Evolutionary conservation across 1,140 invertebrate genomes (phyloP).

Genomic region (Melanaphis sacchari): DNA sequence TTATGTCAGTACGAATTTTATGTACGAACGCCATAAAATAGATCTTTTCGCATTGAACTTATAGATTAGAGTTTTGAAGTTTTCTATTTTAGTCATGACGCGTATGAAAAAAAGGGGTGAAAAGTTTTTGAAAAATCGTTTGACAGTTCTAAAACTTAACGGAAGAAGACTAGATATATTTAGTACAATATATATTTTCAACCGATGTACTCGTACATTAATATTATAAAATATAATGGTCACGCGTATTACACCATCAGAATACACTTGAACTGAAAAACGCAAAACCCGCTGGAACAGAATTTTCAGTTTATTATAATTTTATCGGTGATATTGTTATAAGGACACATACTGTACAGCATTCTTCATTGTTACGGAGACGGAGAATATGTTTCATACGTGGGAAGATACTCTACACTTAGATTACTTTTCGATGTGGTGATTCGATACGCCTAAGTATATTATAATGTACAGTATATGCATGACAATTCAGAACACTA

Average conservation of each 20-base stretch:
- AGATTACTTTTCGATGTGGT: constrained; percentile 32
- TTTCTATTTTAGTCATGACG: constrained; percentile 5
- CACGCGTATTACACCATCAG: not conserved
- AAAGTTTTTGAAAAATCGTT: not conserved
- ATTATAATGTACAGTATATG: not conserved
- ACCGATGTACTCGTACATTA: not conserved
- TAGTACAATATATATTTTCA: not conserved
- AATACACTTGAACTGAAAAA: not conserved
- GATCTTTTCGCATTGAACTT: not conserved
- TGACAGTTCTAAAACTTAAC: not conserved
- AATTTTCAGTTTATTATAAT: constrained; percentile 1
- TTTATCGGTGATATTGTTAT: not conserved
- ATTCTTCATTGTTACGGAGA: not conserved
- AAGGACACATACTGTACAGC: not conserved
- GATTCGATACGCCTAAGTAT: not conserved
- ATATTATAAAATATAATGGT: not conserved
- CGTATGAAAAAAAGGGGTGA: not conserved
- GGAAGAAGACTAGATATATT: not conserved
- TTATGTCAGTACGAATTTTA: not conserved
- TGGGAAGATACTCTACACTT: not conserved
- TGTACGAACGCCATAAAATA: not conserved
- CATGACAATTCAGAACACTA: not conserved
- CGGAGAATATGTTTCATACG: not conserved
- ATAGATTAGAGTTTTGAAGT: not conserved
- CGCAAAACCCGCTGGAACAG: not conserved